Base-by-base conservation (phyloP, 2,797 vertebrate genomes). In the Silurus lanzhouensis region DNA sequence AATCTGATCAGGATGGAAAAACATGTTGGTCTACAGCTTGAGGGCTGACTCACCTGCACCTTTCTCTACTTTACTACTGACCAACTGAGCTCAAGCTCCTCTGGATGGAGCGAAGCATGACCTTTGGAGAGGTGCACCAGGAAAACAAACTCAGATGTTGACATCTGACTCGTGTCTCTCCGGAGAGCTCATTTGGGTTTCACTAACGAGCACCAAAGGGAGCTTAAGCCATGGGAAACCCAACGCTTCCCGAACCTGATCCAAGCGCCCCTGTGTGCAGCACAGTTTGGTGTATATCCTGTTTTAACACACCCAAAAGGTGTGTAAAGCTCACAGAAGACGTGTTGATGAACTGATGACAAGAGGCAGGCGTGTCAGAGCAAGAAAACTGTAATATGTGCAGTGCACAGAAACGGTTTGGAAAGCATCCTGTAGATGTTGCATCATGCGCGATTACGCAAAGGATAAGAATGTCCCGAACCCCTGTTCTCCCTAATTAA, bases 141-240 rank as follows among this genome's bases (percentile, higher is more conserved):
- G 14, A 71, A 70, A 82, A 82, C 81, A 82, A 71, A 71, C 81
- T 31, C 13, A 82, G n/a, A 71, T 82, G 86, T 87, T 84, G 87
- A 84, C 85, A 82, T 79, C 66, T 58, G 85, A 64, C 83, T 75
- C 14, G 8, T 77, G 46, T 79, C 72, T 82, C 88, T 83, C 87
- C 6, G 12, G 85, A 87, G 88, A 76, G 66, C 85, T 87, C 44
- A 76, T 85, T 84, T 74, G 15, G 48, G 68, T 76, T 87, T 55
- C 1, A 19, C 60, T 89, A 89, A 89, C 61, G 31, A 89, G 87
- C 82, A 83, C 58, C 80, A 0, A 81, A 76, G 82, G 88, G 71
- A 82, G 68, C 68, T 83, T 70, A 46, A 83, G 81, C 76, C 85
- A 44, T 38, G 7, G 52, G 67, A 82, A 82, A 82, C 80, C 80